These are phyloP conservation scores for Drosophila emarginata DNA, from an alignment of 2,888 invertebrate species.

Conservation along the genomic window DNA sequence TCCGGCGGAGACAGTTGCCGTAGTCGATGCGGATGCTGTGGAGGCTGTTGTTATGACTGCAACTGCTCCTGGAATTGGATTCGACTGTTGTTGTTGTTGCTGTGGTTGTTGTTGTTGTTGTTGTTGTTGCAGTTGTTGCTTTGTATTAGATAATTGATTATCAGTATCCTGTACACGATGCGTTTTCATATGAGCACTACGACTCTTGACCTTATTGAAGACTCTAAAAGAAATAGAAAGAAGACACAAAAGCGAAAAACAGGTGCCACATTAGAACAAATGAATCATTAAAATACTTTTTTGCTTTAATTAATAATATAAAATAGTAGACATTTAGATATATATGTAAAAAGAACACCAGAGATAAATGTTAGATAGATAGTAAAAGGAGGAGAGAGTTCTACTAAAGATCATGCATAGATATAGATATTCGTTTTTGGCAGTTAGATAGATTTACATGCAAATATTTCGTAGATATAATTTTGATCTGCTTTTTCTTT, in stretches of 20 bases:
- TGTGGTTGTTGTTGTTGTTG: slow-evolving; percentile 52
- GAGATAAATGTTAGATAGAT: slow-evolving; percentile 24
- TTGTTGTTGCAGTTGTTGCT: slow-evolving; percentile 50
- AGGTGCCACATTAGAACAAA: slow-evolving; percentile 39
- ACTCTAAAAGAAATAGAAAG: slow-evolving; percentile 86
- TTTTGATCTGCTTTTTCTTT: slow-evolving; percentile 14
- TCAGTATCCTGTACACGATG: slow-evolving; percentile 95
- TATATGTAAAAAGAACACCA: slow-evolving; percentile 36
- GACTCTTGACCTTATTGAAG: slow-evolving; percentile 98
- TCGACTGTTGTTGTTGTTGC: slow-evolving; percentile 46
- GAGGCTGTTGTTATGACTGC: not conserved
- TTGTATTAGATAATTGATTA: slow-evolving; percentile 72
- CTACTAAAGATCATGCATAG: slow-evolving; percentile 47
- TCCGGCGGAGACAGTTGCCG: not conserved
- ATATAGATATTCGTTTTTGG: slow-evolving; percentile 14
- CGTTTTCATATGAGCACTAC: slow-evolving; percentile 99
- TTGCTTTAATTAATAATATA: not conserved
- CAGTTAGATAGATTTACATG: slow-evolving; percentile 47
- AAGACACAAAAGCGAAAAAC: slow-evolving; percentile 6
- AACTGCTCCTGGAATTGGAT: slow-evolving; percentile 2
- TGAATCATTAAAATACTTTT: slow-evolving; percentile 19
- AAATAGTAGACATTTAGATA: slow-evolving; percentile 44
- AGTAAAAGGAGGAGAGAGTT: slow-evolving; percentile 25
- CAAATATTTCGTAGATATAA: slow-evolving; percentile 46
- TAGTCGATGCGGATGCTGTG: slow-evolving; percentile 16